Evolutionary conservation across 2,888 invertebrate genomes (phyloP).

Genomic region (Hartigia nigra): DNA sequence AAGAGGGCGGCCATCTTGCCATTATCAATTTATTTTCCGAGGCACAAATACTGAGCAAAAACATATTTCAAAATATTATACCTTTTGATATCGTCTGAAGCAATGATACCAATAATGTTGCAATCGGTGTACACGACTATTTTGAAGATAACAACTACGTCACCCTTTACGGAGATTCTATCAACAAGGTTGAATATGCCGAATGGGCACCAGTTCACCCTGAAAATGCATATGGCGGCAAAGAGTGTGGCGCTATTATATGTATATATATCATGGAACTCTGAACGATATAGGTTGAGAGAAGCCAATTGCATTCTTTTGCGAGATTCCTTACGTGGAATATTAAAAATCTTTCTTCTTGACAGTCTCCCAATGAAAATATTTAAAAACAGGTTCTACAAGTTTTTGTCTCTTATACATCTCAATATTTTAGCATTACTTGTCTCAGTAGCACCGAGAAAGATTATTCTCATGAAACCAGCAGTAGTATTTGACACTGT

Average conservation of each 20-base stretch:
- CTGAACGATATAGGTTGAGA: constrained; percentile 7
- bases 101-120: neutral
- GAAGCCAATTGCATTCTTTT: neutral
- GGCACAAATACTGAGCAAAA: neutral
- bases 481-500: too few relatives aligned
- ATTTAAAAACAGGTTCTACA: too few relatives aligned
- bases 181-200: constrained; percentile 9
- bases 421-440: too few relatives aligned
- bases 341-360: neutral
- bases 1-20: constrained; percentile 11
- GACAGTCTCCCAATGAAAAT: neutral
- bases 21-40: constrained; percentile 12
- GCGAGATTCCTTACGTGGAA: neutral
- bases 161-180: constrained; percentile 5
- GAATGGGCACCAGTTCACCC: constrained; percentile 9
- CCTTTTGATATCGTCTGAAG: neutral
- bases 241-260: constrained; percentile 1
- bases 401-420: too few relatives aligned
- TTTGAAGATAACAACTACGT: constrained; percentile 4
- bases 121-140: constrained; percentile 10
- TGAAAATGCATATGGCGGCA: neutral
- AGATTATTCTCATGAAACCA: too few relatives aligned
- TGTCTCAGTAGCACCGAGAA: too few relatives aligned
- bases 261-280: neutral
- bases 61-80: neutral